Evolutionary conservation across 2,113 vertebrate species (phyloP), one percentile per base, ranked within the genome.

Genomic region (Hirundichthys speculiger): DNA sequence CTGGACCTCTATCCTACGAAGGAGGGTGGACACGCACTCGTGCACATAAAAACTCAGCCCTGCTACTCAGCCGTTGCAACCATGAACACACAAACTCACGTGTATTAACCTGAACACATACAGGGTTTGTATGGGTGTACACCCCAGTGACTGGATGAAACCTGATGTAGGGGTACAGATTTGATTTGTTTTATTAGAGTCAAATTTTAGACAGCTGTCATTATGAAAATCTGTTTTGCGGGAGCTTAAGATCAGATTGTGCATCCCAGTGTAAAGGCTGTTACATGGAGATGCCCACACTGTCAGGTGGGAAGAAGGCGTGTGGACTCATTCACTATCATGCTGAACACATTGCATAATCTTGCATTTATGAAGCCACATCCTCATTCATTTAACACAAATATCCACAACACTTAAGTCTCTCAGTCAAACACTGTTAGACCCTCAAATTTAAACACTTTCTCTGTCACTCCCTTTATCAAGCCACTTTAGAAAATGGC

Each of bases 1-100:
- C 92, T 87, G 91, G 83, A 90, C 88, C 65, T 71, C 74, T 48
- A 82, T 83, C 66, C 74, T 77, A 86, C 79, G 50, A 77, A 86
- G 85, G 87, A 86, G 87, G 86, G 72, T 45, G 53, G 77, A 73
- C 64, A 52, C 39, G 50, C 59, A 62, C 38, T 40, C 73, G 45
- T 57, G 25, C 64, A 57, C 53, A 58, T 79, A 84, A 49, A 86
- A 51, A 64, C 39, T 81, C 83, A 52, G 86, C 50, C 60, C 40
- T 19, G 50, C 61, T 62, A 34, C 54, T 49, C 25, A 1, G 56
- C 61, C 57, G 45, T 30, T 60, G 42, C 46, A 53, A 43, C 68
- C 42, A 67, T 21, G 2, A 64, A 81, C 73, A 82, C 80, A 81
- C 27, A 51, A 14, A 46, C 51, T 24, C 52, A 18, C 14, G 8